Conservation (phyloP, 2,888 invertebrate genomes). For the Phrixothrix hirtus region DNA sequence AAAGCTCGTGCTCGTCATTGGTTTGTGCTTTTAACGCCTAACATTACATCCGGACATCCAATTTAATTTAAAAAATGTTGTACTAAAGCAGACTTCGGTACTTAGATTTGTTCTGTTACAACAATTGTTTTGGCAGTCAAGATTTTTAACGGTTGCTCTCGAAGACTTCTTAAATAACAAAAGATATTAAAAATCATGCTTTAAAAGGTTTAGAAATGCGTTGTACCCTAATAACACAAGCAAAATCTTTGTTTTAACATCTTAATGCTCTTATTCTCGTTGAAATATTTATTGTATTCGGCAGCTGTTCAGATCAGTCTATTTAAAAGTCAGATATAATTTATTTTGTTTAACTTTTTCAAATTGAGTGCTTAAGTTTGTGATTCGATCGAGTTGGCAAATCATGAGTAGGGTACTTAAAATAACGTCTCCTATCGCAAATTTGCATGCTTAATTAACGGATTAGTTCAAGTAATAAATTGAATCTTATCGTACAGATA, state of each 20-base stretch:
- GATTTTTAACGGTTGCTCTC: conserved; percentile 27
- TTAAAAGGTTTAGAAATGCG: conserved; percentile 16
- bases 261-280: conserved; percentile 22
- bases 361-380: conserved; percentile 1
- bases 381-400: no score
- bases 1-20: no score
- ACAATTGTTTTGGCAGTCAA: conserved; percentile 13
- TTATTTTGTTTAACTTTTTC: conserved; percentile 16
- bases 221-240: conserved; percentile 16
- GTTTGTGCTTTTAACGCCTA: no score
- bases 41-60: no score
- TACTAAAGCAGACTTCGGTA: no score
- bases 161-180: conserved; percentile 19
- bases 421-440: no score
- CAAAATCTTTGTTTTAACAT: conserved; percentile 27
- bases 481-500: conserved; percentile 17
- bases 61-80: no score
- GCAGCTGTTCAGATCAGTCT: conserved; percentile 25
- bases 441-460: conserved; percentile 21
- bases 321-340: conserved; percentile 30
- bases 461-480: conserved; percentile 28
- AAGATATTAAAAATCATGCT: conserved; percentile 23
- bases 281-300: conserved; percentile 30
- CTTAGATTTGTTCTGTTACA: no score
- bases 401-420: no score